These are phyloP conservation scores for Melanostigma gelatinosum DNA, from an alignment of 2,113 vertebrate species.

Conservation along the genomic window DNA sequence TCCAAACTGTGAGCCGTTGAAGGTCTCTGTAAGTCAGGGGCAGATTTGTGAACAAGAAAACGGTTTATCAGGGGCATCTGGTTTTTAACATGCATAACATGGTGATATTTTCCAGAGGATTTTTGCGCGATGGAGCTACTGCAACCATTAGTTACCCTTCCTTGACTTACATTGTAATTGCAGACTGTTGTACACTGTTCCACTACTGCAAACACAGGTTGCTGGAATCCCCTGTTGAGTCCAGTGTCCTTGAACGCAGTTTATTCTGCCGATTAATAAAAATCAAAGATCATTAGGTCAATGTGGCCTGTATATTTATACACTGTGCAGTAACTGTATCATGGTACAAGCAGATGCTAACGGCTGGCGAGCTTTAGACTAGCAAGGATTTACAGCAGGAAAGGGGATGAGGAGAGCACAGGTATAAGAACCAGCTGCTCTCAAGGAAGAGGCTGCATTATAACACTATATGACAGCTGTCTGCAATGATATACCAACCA, in stretches of 20 bases:
- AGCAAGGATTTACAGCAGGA: constrained; percentile 55
- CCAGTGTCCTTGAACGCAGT: neutral
- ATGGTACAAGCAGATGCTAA: constrained; percentile 24
- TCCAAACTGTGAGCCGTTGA: constrained; percentile 50
- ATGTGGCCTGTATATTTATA: neutral
- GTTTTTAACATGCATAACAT: constrained; percentile 27
- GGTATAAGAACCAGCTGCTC: constrained; percentile 50
- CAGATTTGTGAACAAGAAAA: constrained; percentile 33
- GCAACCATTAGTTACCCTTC: constrained; percentile 17
- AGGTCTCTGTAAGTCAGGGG: constrained; percentile 32
- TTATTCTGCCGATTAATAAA: neutral
- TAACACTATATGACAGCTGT: constrained; percentile 63
- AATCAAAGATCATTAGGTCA: constrained; percentile 1
- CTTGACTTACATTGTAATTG: constrained; percentile 2
- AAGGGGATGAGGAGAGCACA: constrained; percentile 28
- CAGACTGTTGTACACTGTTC: neutral
- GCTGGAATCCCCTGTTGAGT: neutral
- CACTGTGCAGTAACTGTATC: neutral
- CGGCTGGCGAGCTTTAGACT: neutral
- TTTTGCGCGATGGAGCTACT: constrained; percentile 26
- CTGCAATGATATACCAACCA: constrained; percentile 58
- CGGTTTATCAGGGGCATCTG: constrained; percentile 55
- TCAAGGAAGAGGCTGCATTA: constrained; percentile 50
- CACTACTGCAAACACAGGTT: neutral
- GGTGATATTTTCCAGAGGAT: constrained; percentile 34